Base-by-base conservation (phyloP, 2,888 invertebrate genomes). In the Coleophora flavipennella region DNA sequence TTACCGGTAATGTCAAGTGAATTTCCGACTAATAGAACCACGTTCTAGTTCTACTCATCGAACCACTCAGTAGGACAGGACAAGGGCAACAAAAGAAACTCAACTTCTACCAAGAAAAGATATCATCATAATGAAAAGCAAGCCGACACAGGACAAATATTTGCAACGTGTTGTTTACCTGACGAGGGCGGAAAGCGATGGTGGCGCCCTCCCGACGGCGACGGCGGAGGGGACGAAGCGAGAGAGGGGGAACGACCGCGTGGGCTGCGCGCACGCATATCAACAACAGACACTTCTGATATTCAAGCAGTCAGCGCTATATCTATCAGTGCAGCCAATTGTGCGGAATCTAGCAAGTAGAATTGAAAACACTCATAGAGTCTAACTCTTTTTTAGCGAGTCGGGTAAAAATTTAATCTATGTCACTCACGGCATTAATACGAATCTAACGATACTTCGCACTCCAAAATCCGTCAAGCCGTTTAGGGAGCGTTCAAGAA, bases 111-210 rank as follows among this genome's bases (percentile, higher is more conserved):
- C 20, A 20, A 20, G 20, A 20, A 20, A 20, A 20, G 20, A 20
- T 20, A 20, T 3, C 20, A 20, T 20, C 20, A 20, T 20, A 20
- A 20, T n/a, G n/a, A 36, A 36, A 36, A 25, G 31, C 31, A 31
- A 49, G 46, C 42, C 57, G 51, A 65, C 62, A 63, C 20, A 20
- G 20, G 20, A 62, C 57, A 66, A 70, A 70, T 73, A 74, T 78
- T 76, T 67, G 76, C 79, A 65, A 72, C 62, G 67, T 64, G 62
- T 62, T 62, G 59, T 71, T 70, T 76, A 74, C 70, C 67, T 57
- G 55, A 40, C 44, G 45, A 55, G 52, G 62, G 62, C 62, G 62
- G 62, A 61, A 59, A 61, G 57, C 55, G 54, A 57, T 54, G 54
- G 51, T 58, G 69, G 68, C 69, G 69, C 64, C 68, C 65, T 62